Conservation (phyloP, 1,140 invertebrate genomes). For the Gerris buenoi region DNA sequence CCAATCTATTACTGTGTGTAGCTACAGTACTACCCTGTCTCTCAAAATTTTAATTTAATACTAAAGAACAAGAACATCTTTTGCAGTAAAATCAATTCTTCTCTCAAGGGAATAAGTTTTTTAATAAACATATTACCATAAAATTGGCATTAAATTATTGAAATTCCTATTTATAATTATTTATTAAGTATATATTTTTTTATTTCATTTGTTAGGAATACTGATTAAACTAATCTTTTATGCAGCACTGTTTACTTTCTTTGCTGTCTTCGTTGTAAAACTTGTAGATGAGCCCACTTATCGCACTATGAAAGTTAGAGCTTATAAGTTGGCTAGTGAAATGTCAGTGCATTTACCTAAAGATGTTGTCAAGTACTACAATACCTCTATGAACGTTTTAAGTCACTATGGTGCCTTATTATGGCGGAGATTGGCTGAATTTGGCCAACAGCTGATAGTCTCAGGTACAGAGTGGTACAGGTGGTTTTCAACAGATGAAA, state of each 20-base stretch:
- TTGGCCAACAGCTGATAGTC: not conserved
- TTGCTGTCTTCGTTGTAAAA: not conserved
- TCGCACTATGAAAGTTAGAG: not conserved
- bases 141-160: too few species aligned
- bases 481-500: slow-evolving; percentile 1
- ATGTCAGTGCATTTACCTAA: not conserved
- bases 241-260: not conserved
- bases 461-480: not conserved
- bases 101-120: too few species aligned
- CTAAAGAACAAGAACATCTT: too few species aligned
- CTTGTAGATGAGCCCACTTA: slow-evolving; percentile 1
- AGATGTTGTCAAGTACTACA: not conserved
- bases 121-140: too few species aligned
- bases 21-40: too few species aligned
- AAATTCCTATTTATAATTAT: too few species aligned
- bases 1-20: too few species aligned
- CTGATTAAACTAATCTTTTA: too few species aligned
- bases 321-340: not conserved
- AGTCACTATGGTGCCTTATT: not conserved
- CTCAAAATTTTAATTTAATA: too few species aligned
- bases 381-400: not conserved
- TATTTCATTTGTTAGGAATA: too few species aligned
- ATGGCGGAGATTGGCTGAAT: not conserved
- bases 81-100: too few species aligned
- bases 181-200: too few species aligned